Evolutionary conservation across 1,140 invertebrate species (phyloP).

Genomic region (Procambarus clarkii): DNA sequence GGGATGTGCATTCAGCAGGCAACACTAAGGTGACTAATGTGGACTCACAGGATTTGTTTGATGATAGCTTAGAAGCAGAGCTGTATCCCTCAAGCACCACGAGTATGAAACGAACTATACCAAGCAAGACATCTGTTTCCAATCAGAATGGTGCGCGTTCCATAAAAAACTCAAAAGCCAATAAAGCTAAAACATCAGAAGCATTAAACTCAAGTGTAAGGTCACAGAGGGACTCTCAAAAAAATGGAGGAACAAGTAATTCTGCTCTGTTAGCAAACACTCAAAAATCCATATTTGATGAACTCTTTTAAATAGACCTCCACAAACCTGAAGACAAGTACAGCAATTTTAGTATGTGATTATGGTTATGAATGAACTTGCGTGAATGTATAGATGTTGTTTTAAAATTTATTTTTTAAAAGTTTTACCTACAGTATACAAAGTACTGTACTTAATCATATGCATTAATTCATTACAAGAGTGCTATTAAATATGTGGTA

Average conservation of each 20-base stretch:
- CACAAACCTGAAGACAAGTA: no score
- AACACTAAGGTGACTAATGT: not conserved
- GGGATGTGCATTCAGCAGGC: not conserved
- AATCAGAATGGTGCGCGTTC: not conserved
- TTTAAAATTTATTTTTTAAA: no score
- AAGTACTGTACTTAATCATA: no score
- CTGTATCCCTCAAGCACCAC: not conserved
- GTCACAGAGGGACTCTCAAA: not conserved
- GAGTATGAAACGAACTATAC: not conserved
- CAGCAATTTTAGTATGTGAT: no score
- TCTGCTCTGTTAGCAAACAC: no score
- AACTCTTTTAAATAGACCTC: not conserved
- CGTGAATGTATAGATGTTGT: no score
- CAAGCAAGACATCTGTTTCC: not conserved
- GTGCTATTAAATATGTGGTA: no score
- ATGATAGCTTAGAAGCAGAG: not conserved
- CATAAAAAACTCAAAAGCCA: not conserved
- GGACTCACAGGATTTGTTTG: not conserved
- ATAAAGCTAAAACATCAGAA: not conserved
- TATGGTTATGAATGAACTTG: no score
- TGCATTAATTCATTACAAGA: no score
- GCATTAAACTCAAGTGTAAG: not conserved
- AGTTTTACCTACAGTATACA: no score
- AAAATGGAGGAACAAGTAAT: not conserved
- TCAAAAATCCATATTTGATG: slow-evolving; percentile 22